phyloP scores from a whole-genome alignment of 2,113 vertebrate species.

The Nymphicus hollandicus region DNA sequence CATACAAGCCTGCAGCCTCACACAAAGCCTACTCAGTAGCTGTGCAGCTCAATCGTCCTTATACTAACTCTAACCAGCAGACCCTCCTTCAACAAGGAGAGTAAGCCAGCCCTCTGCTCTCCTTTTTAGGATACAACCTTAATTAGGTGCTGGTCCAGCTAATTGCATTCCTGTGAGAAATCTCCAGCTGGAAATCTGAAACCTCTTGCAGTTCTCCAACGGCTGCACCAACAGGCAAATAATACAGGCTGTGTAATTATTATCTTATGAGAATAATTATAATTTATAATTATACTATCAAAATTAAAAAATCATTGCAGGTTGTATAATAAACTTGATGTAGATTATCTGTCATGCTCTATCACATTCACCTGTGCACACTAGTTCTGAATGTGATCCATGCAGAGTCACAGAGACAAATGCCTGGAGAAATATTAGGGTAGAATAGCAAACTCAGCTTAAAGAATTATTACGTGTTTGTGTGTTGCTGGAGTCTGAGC shows the following conservation, averaged over 20 bases:
- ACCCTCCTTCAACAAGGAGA: fast-evolving
- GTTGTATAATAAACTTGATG: not conserved
- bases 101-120: not conserved
- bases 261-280: not conserved
- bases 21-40: not conserved
- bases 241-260: not conserved
- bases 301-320: not conserved
- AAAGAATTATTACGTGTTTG: not conserved
- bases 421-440: not conserved
- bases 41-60: not conserved
- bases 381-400: not conserved
- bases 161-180: not conserved
- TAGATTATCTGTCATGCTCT: not conserved
- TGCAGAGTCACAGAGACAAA: not conserved
- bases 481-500: not conserved
- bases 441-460: not conserved
- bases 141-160: not conserved
- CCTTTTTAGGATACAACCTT: not conserved
- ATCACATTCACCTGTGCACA: not conserved
- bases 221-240: not conserved
- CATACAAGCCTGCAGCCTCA: not conserved
- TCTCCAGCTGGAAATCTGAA: not conserved
- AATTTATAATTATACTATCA: not conserved
- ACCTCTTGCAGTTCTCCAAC: not conserved
- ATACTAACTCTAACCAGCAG: not conserved